A percentile compares a stretch with the other conserved stretches of the same genome.
Evolutionary conservation across 2,113 vertebrate genomes (phyloP).

Genomic region (Rhadina sibilatrix): DNA sequence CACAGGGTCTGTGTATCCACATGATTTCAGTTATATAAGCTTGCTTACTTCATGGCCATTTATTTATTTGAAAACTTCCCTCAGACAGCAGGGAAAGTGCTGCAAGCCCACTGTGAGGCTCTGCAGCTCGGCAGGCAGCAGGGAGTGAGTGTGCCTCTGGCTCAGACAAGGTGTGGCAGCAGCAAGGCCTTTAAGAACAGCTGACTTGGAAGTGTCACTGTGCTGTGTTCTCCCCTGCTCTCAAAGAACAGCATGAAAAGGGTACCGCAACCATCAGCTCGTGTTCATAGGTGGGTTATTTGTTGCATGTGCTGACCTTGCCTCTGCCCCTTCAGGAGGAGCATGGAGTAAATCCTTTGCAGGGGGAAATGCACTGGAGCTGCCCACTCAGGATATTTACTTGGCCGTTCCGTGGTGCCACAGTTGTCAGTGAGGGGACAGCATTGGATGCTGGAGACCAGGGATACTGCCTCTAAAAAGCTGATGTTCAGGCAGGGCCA

Average conservation of each 20-base stretch:
- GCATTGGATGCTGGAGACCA: background rate
- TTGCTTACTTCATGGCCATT: background rate
- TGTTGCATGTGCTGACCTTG: slow-evolving; percentile 36
- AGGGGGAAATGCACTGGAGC: background rate
- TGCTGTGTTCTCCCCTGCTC: background rate
- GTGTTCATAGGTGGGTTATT: background rate
- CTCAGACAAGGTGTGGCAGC: background rate
- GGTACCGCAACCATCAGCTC: background rate
- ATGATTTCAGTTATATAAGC: background rate
- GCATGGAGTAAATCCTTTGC: background rate
- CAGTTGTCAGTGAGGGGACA: slow-evolving; percentile 9
- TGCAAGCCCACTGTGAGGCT: background rate
- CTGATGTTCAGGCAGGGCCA: background rate
- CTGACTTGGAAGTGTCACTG: background rate
- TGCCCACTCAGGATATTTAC: slow-evolving; percentile 25
- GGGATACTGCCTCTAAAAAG: slow-evolving; percentile 9
- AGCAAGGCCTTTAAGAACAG: background rate
- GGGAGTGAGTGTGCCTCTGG: background rate
- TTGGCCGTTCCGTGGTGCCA: background rate
- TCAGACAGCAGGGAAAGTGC: background rate
- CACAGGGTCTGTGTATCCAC: background rate
- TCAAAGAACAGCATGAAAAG: background rate
- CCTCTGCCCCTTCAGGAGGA: slow-evolving; percentile 54
- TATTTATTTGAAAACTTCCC: slow-evolving; percentile 33
- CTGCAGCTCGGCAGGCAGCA: background rate